Percentiles rank a stretch among this genome's conserved stretches.
phyloP scores from a whole-genome alignment of 1,140 invertebrate genomes.

The Cherax quadricarinatus region DNA sequence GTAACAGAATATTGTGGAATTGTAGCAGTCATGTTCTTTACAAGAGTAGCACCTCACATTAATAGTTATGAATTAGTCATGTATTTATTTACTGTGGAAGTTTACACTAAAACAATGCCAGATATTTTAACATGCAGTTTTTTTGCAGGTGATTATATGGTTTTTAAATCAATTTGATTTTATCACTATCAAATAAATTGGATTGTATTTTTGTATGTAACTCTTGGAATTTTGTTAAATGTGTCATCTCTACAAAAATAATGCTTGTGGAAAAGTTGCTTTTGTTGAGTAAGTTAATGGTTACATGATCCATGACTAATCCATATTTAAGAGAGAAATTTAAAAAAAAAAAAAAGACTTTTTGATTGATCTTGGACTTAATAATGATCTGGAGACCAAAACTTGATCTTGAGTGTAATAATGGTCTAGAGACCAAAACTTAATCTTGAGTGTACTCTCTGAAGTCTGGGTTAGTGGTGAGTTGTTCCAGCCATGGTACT shows the following conservation, averaged over 20 bases:
- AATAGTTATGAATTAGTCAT: neutral
- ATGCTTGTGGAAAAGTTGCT: too few species aligned
- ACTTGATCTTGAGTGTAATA: too few species aligned
- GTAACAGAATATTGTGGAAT: neutral
- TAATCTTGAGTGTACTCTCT: too few species aligned
- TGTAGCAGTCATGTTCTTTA: neutral
- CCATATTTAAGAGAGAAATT: too few species aligned
- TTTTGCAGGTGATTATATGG: neutral
- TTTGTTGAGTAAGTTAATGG: too few species aligned
- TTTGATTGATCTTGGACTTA: too few species aligned
- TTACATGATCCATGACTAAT: too few species aligned
- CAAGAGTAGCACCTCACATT: neutral
- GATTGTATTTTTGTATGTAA: neutral
- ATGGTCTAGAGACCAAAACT: too few species aligned
- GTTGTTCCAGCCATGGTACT: too few species aligned
- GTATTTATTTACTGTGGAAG: neutral
- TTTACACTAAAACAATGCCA: neutral
- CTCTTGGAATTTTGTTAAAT: neutral
- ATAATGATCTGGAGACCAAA: too few species aligned
- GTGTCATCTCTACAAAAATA: neutral
- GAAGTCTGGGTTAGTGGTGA: too few species aligned
- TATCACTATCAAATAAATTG: neutral
- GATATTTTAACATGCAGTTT: neutral
- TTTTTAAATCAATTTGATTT: neutral
- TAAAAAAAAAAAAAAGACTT: too few species aligned